Evolutionary conservation across 1,140 invertebrate genomes (phyloP), one percentile per base, ranked within the genome.

Genomic region (Drosophila bocqueti): DNA sequence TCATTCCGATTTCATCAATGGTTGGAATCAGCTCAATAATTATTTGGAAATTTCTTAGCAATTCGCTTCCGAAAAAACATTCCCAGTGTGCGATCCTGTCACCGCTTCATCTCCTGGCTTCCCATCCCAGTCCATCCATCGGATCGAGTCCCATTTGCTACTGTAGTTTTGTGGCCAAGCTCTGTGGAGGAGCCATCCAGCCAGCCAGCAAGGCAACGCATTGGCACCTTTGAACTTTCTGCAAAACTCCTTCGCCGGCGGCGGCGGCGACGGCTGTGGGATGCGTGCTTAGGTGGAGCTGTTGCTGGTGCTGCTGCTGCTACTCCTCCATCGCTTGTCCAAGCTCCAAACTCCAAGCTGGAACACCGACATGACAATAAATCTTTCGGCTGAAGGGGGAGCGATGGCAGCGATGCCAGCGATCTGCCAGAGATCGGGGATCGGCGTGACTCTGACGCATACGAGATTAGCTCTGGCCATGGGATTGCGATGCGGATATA

Each of bases 221-320:
- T 87, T 86, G 86, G 83, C 83, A 86, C 83, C 84, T 86, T 86
- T 86, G 83, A 86, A 86, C 83, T 86, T 83, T 79, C 29, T 81
- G 60, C 60, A 46, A 46, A 69, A 76, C 73, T 76, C 72, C 60
- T 64, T 18, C 43, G 47, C 38, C 45, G 45, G 43, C 42, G 66
- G 43, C 49, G 8, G 21, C 7, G 57, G 31, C 60, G 8, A 29
- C 7, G 57, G 31, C 60, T 31, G 26, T 60, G 63, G 63, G 63
- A 76, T 76, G 74, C 74, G 75, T 77, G 63, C 74, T 43, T 60
- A 68, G 73, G 75, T 68, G 75, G 73, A 77, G 75, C 74, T 76
- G 36, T 0, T 31, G 55, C 24, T 60, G 59, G 18, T 49, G 31
- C 7, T 29, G 24, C 3, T 31, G 55, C 16, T 18, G 24, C 11